These are phyloP conservation scores for Apostichopus parvimensis DNA, from an alignment of 35 echinoderm and acorn worm genomes.

Conservation along the genomic window DNA sequence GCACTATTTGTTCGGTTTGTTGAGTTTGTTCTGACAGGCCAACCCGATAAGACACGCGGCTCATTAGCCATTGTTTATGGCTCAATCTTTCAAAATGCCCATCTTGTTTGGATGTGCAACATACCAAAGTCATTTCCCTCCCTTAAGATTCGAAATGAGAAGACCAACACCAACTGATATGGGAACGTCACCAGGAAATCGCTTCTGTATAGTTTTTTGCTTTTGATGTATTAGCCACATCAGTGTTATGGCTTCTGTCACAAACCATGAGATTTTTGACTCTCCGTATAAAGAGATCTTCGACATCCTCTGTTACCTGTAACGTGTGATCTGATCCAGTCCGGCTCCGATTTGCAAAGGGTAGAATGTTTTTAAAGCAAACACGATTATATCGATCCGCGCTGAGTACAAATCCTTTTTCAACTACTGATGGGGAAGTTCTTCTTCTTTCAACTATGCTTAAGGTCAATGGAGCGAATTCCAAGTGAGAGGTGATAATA, in stretches of 20 bases:
- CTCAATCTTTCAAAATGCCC: conserved; percentile 4
- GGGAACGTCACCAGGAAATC: not conserved
- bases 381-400: conserved; percentile 24
- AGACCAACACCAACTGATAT: not conserved
- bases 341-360: not conserved
- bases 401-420: not conserved
- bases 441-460: conserved; percentile 4
- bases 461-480: conserved; percentile 10
- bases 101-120: conserved; percentile 36
- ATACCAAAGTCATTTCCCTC: not conserved
- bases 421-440: not conserved
- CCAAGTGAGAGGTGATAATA: not conserved
- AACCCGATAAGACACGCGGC: conserved; percentile 23
- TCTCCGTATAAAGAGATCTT: not conserved
- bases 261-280: not conserved
- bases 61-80: conserved; percentile 45
- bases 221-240: conserved; percentile 6
- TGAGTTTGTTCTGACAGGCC: conserved; percentile 28
- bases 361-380: conserved; percentile 34
- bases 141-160: not conserved
- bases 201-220: not conserved
- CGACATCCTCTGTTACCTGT: not conserved
- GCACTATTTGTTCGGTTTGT: conserved; percentile 4
- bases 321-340: conserved; percentile 6
- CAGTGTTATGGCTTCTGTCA: conserved; percentile 30